Evolutionary conservation across 2,888 invertebrate species (phyloP).

Genomic region (Urechis unicinctus): DNA sequence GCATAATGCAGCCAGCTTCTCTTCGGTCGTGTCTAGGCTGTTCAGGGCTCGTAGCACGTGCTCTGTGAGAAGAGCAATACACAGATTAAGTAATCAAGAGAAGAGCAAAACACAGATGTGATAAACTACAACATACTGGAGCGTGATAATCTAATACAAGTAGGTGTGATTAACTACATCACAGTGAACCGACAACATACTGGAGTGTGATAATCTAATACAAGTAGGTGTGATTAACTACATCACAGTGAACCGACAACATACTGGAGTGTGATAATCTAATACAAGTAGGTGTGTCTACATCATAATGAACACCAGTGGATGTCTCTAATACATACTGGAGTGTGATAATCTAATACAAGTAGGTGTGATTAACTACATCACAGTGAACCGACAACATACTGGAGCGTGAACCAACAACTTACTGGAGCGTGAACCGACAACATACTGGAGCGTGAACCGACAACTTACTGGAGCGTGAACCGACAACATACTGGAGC

Average conservation of each 20-base stretch:
- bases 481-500: too few species aligned
- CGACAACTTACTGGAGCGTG: too few species aligned
- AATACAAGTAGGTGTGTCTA: neutral
- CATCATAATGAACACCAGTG: neutral
- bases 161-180: too few species aligned
- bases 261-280: neutral
- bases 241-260: neutral
- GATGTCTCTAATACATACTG: neutral
- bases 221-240: too few species aligned
- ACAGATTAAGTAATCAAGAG: neutral
- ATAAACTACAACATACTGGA: neutral
- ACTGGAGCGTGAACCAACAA: neutral
- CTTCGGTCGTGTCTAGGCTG: constrained; percentile 58
- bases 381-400: neutral
- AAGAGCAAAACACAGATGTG: neutral
- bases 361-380: too few species aligned
- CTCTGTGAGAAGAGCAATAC: constrained; percentile 30
- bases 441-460: neutral
- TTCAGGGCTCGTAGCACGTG: constrained; percentile 59
- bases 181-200: neutral
- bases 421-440: neutral
- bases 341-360: too few species aligned
- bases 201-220: too few species aligned
- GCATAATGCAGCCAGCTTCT: constrained; percentile 65
- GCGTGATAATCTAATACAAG: too few species aligned